A percentile compares a stretch with the other conserved stretches of the same genome.
Conservation (phyloP, 1,140 invertebrate species). For the Ptiloglossa arizonensis region DNA sequence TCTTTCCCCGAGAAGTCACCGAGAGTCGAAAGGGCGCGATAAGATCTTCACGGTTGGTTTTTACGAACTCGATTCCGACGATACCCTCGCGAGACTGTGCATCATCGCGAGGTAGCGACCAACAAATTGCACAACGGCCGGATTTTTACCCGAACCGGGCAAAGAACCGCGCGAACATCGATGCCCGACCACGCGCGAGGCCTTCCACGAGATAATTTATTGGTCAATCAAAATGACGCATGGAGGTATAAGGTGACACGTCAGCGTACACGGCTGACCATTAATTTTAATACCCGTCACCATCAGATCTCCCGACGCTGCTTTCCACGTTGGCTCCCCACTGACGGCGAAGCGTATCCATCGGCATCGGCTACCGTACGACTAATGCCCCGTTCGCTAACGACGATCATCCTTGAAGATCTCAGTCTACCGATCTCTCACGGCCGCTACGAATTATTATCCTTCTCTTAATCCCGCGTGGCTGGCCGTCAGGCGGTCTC, state of each 20-base stretch:
- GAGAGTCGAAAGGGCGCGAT: background rate
- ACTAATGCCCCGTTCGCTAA: slow-evolving; percentile 71
- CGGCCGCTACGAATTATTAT: slow-evolving; percentile 66
- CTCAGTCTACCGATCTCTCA: slow-evolving; percentile 65
- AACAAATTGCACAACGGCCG: slow-evolving; percentile 32
- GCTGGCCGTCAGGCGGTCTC: slow-evolving; percentile 9
- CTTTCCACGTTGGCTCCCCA: slow-evolving; percentile 57
- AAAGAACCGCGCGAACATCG: slow-evolving; percentile 51
- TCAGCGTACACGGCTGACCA: slow-evolving; percentile 77
- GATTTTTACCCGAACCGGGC: slow-evolving; percentile 48
- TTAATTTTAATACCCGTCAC: slow-evolving; percentile 80
- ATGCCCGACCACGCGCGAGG: slow-evolving; percentile 50
- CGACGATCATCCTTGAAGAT: slow-evolving; percentile 70
- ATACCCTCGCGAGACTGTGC: background rate
- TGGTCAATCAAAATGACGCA: slow-evolving; percentile 81
- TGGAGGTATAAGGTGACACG: slow-evolving; percentile 81
- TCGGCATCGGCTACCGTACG: slow-evolving; percentile 76
- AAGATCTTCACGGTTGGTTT: slow-evolving; percentile 2
- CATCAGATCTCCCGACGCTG: slow-evolving; percentile 70
- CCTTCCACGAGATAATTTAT: slow-evolving; percentile 77
- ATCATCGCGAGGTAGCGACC: background rate
- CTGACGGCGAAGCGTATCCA: slow-evolving; percentile 58
- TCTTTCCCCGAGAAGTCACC: too few species aligned
- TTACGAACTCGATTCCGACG: background rate
- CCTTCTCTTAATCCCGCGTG: slow-evolving; percentile 55